Evolutionary conservation across 2,797 vertebrate species (phyloP).

Genomic region (Chanos chanos): DNA sequence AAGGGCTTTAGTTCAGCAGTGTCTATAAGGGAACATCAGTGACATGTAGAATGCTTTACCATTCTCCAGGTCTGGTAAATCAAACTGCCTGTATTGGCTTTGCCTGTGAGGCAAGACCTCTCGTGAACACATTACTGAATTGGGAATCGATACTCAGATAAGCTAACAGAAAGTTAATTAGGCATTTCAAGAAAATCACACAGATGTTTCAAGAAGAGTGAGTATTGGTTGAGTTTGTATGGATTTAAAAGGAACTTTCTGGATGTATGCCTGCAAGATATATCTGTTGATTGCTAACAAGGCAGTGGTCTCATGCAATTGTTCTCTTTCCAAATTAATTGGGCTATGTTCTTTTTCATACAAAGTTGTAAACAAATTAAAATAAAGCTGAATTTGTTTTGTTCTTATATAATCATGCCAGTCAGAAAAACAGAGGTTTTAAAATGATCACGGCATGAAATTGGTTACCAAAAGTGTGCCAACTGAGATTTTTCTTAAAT

Average conservation of each 20-base stretch:
- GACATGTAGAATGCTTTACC: conserved; percentile 20
- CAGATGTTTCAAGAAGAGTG: conserved; percentile 8
- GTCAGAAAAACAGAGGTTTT: too few species aligned
- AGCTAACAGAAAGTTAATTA: conserved; percentile 41
- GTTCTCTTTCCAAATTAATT: too few species aligned
- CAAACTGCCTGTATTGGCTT: conserved; percentile 35
- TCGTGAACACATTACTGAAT: conserved; percentile 33
- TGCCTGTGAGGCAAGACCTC: conserved; percentile 26
- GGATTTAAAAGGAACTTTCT: background rate
- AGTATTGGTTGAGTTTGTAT: background rate
- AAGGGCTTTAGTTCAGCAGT: conserved; percentile 10
- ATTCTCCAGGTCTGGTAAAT: conserved; percentile 31
- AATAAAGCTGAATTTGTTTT: too few species aligned
- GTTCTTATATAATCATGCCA: too few species aligned
- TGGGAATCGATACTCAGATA: conserved; percentile 35
- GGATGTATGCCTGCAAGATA: too few species aligned
- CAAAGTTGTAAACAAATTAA: too few species aligned
- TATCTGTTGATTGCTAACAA: too few species aligned
- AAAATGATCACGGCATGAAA: too few species aligned
- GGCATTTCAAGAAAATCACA: conserved; percentile 34
- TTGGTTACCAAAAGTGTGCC: too few species aligned
- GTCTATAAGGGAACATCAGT: conserved; percentile 19
- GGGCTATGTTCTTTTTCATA: too few species aligned
- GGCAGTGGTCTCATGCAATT: too few species aligned
- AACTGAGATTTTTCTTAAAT: too few species aligned